A percentile compares a stretch with the other conserved stretches of the same genome.
Conservation (phyloP, 2,888 invertebrate genomes). For the Tipula confusa region DNA sequence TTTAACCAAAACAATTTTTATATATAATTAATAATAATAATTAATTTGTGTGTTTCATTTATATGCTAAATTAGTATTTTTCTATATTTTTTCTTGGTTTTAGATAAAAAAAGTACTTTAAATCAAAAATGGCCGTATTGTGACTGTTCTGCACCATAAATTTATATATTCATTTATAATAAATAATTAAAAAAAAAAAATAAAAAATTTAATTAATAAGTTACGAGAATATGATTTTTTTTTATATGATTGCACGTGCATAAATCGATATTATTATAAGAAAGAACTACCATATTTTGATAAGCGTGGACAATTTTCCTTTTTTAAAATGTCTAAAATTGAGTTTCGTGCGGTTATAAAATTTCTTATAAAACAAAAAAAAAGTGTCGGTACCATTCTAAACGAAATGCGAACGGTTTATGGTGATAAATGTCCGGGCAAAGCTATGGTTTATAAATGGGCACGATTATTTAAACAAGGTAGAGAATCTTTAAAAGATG, state of each 20-base stretch:
- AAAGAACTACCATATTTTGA: too few relatives aligned
- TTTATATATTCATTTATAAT: constrained; percentile 28
- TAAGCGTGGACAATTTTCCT: too few relatives aligned
- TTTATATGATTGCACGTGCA: too few relatives aligned
- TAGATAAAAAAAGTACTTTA: constrained; percentile 26
- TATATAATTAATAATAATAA: constrained; percentile 27
- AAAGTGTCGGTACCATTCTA: too few relatives aligned
- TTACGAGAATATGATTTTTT: too few relatives aligned
- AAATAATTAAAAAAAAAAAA: too few relatives aligned
- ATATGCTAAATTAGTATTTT: constrained; percentile 29
- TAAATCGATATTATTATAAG: too few relatives aligned
- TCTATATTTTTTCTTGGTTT: constrained; percentile 29
- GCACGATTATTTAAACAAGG: not conserved
- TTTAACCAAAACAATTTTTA: not conserved
- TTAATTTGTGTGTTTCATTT: constrained; percentile 27
- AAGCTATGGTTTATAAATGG: not conserved
- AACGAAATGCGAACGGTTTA: not conserved
- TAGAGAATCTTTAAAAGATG: not conserved
- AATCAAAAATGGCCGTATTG: constrained; percentile 31
- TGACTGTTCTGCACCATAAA: constrained; percentile 31
- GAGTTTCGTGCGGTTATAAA: not conserved
- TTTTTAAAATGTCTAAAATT: not conserved
- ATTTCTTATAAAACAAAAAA: not conserved
- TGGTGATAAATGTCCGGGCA: not conserved
- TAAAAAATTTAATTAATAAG: constrained; percentile 28